A percentile compares a stretch with the other conserved stretches of the same genome.
Conservation (phyloP, 92 coral and sea anemone genomes). For the Siderastrea radians region DNA sequence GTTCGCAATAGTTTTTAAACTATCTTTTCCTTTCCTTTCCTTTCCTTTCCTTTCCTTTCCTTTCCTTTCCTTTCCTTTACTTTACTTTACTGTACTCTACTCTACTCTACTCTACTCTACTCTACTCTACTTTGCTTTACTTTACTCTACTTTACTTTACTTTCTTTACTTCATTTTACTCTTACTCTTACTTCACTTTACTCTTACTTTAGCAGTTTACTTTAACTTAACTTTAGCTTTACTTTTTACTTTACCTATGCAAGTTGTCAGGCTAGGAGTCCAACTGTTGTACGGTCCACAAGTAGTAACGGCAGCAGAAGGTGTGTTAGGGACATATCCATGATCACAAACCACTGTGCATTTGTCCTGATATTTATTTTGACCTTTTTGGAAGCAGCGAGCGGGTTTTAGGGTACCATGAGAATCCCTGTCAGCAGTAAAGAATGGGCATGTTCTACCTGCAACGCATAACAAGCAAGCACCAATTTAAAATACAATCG, state of each 20-base stretch:
- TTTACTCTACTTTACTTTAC: too few species aligned
- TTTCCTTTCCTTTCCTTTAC: too few species aligned
- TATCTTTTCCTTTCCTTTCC: too few species aligned
- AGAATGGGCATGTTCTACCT: neutral
- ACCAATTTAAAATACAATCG: too few species aligned
- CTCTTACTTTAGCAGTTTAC: too few species aligned
- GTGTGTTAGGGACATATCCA: neutral
- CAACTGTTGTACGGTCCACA: neutral
- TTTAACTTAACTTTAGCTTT: neutral
- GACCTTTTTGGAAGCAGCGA: neutral
- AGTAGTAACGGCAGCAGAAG: neutral
- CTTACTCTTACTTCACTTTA: too few species aligned
- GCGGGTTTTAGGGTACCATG: neutral
- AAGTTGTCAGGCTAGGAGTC: neutral
- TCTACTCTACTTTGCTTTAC: too few species aligned
- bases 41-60: too few species aligned
- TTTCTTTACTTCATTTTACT: too few species aligned
- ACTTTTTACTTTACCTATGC: constrained; percentile 3
- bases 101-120: too few species aligned
- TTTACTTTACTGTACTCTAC: too few species aligned
- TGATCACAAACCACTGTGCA: constrained; percentile 29
- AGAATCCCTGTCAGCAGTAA: neutral
- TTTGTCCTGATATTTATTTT: constrained; percentile 15
- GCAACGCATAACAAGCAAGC: neutral
- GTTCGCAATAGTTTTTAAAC: too few species aligned